Conservation (phyloP, 2,888 invertebrate genomes). For the Odontomyia ornata region DNA sequence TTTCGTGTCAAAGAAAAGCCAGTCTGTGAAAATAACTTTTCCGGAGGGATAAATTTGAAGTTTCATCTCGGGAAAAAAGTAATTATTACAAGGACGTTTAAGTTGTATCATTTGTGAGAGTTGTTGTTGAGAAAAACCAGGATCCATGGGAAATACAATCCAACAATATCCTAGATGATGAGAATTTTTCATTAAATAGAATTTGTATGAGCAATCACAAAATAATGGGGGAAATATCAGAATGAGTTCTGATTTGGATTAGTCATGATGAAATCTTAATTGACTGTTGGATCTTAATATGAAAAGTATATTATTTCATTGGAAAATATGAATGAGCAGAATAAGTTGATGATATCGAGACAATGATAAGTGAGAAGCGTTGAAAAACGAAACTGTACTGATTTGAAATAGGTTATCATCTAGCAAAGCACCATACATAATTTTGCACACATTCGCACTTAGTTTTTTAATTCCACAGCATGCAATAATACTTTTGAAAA, state of each 20-base stretch:
- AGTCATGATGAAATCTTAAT: background rate
- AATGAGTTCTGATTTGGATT: background rate
- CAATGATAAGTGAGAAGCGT: no score
- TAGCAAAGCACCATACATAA: no score
- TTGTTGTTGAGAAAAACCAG: background rate
- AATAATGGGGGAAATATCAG: background rate
- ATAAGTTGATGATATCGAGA: no score
- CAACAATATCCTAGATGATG: background rate
- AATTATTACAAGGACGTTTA: background rate
- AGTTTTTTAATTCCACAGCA: no score
- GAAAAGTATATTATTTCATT: no score
- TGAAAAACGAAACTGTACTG: no score
- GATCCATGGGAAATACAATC: background rate
- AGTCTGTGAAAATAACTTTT: conserved; percentile 1
- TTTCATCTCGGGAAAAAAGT: background rate
- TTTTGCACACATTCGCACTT: no score
- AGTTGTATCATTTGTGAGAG: background rate
- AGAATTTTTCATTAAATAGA: background rate
- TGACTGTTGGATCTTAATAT: background rate
- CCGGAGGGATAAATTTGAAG: background rate
- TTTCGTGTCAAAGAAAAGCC: background rate
- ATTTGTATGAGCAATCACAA: background rate
- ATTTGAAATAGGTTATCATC: no score
- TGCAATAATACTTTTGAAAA: no score
- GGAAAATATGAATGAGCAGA: no score